phyloP scores from a whole-genome alignment of 2,113 vertebrate genomes.

The Fukomys damarensis region DNA sequence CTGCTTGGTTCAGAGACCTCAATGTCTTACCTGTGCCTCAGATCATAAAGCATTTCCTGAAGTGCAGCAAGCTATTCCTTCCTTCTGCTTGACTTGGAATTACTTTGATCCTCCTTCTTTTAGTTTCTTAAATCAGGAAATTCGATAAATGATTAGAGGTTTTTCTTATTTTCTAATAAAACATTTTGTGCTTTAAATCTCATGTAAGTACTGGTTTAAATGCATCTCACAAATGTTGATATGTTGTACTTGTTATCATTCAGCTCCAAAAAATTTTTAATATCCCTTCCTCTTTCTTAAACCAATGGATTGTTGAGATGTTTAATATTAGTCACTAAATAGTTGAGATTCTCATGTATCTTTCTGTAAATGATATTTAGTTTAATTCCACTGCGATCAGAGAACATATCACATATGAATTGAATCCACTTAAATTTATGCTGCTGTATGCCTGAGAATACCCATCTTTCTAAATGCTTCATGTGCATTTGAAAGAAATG shows the following conservation, averaged over 20 bases:
- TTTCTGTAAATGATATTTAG: background rate
- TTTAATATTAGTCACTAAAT: background rate
- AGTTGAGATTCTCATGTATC: background rate
- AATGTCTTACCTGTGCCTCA: background rate
- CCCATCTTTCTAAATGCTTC: background rate
- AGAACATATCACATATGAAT: background rate
- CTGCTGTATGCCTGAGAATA: background rate
- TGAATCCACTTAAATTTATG: background rate
- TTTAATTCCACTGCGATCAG: slow-evolving; percentile 27
- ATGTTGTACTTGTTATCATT: background rate
- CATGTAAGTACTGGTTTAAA: background rate
- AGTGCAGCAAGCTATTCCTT: background rate
- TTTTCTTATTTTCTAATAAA: background rate
- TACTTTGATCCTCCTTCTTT: background rate
- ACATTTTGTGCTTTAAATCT: background rate
- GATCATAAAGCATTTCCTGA: background rate
- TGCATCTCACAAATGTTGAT: background rate
- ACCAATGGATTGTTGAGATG: background rate
- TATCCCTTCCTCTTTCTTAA: background rate
- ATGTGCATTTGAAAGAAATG: background rate
- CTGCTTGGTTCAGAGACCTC: background rate
- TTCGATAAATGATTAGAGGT: background rate
- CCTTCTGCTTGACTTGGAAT: background rate
- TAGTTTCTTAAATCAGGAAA: background rate
- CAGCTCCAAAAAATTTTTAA: background rate